Conservation (phyloP, 2,113 vertebrate genomes). For the Dasyprocta punctata region DNA sequence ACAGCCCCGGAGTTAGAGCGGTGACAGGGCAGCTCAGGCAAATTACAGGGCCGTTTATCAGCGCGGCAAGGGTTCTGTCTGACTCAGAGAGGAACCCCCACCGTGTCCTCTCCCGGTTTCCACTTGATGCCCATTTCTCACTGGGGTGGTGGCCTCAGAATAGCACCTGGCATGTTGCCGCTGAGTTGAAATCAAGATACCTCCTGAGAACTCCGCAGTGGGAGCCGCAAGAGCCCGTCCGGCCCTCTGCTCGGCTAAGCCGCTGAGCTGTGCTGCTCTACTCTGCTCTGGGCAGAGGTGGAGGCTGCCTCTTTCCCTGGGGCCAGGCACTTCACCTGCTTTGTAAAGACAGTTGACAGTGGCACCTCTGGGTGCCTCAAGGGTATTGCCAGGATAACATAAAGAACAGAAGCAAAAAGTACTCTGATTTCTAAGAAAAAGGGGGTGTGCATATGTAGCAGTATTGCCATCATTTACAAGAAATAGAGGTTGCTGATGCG, state of each 20-base stretch:
- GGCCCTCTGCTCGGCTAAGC: neutral
- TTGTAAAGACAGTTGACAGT: neutral
- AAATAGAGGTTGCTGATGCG: neutral
- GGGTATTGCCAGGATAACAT: neutral
- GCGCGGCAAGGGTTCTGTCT: neutral
- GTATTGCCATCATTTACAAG: neutral
- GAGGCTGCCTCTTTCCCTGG: neutral
- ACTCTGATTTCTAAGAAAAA: slow-evolving; percentile 24
- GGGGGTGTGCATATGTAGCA: no score
- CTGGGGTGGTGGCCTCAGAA: slow-evolving; percentile 5
- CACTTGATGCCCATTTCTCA: slow-evolving; percentile 31
- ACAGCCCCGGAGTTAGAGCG: neutral
- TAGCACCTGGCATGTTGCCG: slow-evolving; percentile 48
- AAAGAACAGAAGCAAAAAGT: neutral
- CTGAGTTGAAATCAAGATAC: neutral
- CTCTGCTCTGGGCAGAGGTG: neutral
- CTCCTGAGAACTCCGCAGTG: neutral
- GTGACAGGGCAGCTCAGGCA: neutral
- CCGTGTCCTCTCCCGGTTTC: neutral
- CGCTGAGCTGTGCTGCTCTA: neutral
- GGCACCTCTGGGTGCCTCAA: neutral
- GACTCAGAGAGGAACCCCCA: slow-evolving; percentile 34
- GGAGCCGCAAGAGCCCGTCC: neutral
- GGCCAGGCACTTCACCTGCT: neutral
- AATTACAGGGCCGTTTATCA: neutral